Evolutionary conservation across 2,113 vertebrate genomes (phyloP), one percentile per base, ranked within the genome.

Genomic region (Mystacornis crossleyi): DNA sequence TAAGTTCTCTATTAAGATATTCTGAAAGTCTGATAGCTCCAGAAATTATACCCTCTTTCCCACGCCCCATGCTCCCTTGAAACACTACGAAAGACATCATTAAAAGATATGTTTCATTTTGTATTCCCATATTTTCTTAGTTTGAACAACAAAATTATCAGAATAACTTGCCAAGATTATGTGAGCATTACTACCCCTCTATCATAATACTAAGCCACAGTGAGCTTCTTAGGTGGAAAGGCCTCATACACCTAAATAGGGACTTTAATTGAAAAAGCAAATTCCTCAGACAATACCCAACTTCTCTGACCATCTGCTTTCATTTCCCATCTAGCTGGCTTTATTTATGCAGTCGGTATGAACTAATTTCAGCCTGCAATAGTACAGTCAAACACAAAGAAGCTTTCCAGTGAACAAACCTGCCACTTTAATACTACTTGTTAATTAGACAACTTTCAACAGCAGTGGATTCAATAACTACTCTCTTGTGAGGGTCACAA

Each of bases 101-200:
- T 65, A 17, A 14, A 40, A 65, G n/a, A 26, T 34, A 65, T 18
- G 17, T 16, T 87, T 73, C 16, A 55, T 48, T 74, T 82, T 0
- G 0, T 53, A 47, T 40, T 84, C 26, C 29, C 8, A 4, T 51
- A 45, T 60, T 64, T 66, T 36, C 42, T 81, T 40, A 54, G 12
- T 43, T n/a, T 34, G 18, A 81, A 15, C 23, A 83, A 67, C 4
- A n/a, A 69, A 78, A 90, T 18, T 18, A 43, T 5, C 2, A 51
- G 36, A 34, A 84, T 43, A 70, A n/a, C 31, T 10, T 67, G 11
- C 12, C 0, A 0, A 69, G 28, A 43, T 20, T 65, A 16, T 14
- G 14, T 9, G 11, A 50, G 20, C 19, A 70, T 53, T 53, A 66
- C n/a, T 25, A 58, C 33, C 48, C 10, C 34, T 23, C 15, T 55